Percentiles rank a stretch among this genome's conserved stretches.
Evolutionary conservation across 2,113 vertebrate species (phyloP).

Genomic region (Microtus pennsylvanicus): DNA sequence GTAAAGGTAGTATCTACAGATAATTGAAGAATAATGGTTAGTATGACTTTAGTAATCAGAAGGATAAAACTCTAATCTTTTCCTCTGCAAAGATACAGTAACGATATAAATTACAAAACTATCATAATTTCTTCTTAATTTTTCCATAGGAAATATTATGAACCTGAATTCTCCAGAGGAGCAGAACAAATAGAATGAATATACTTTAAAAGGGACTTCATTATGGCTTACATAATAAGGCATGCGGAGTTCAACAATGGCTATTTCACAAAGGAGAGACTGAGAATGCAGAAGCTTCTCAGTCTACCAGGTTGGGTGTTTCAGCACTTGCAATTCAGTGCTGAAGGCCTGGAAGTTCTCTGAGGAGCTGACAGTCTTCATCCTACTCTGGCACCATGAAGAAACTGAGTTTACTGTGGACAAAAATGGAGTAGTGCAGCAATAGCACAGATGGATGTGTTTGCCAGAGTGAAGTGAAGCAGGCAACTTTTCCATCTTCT

Average conservation of each 20-base stretch:
- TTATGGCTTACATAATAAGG: background rate
- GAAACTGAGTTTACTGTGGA: background rate
- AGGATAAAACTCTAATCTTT: background rate
- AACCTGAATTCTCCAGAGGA: background rate
- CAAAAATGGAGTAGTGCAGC: background rate
- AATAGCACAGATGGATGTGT: background rate
- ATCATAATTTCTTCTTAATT: background rate
- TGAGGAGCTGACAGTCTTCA: background rate
- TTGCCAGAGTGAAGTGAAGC: background rate
- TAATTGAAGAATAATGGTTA: background rate
- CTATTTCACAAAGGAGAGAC: background rate
- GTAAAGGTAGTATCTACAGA: background rate
- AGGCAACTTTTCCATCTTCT: background rate
- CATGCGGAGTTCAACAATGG: background rate
- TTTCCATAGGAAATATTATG: background rate
- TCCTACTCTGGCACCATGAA: background rate
- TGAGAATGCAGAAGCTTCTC: too few relatives aligned
- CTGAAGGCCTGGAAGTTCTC: background rate
- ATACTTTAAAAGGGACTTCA: background rate
- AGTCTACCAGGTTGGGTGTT: too few relatives aligned
- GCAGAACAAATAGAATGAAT: too few relatives aligned
- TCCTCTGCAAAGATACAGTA: background rate
- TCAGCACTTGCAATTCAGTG: too few relatives aligned
- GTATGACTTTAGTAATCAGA: background rate
- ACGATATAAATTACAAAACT: background rate